Base-by-base conservation (phyloP, 30 jellyfish, hydroid and myxozoan species). In the Pseudorhiza aurosa region DNA sequence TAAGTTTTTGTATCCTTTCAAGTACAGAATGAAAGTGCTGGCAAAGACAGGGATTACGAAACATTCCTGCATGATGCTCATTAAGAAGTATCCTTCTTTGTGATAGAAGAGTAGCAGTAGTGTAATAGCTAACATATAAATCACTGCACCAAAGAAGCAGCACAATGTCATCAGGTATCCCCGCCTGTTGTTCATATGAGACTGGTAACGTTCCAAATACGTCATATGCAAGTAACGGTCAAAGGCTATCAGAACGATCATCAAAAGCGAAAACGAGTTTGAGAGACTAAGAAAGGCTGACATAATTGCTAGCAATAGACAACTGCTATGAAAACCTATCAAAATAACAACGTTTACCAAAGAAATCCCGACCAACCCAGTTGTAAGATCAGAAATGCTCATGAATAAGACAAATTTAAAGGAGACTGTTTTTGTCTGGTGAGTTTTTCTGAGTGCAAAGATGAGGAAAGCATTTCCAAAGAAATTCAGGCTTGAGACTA, bases 181-280 rank as follows among this genome's bases (percentile, higher is more conserved):
- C 3, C 67, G 67, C 67, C 9, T 53, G n/a, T 6, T 53, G 24
- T 53, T 53, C 67, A 53, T 53, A 14, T 18, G n/a, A 9, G 67
- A 53, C 2, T n/a, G 67, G 35, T 53, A 53, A 9, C 35, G 35
- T 4, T 33, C 24, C 36, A 53, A 19, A 21, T 21, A 10, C 35
- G 67, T 53, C 67, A 53, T 12, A 19, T 53, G 67, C 67, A 53
- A 21, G 24, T 53, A 53, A n/a, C 36, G 67, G 22, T 53, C 67
- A n/a, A 17, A 15, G 5, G 67, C 67, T 53, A 53, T 53, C 1
- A 53, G 67, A 6, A 22, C 67, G 5, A 53, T 21, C 67, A 53
- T 53, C 35, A 21, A 1, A 5, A 21, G 5, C 9, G 67, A 53
- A 21, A 53, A 53, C 22, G 67, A 21, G 24, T 22, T 22, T 2